These are phyloP conservation scores for Metaphire vulgaris DNA, from an alignment of 1,140 invertebrate genomes.

Conservation along the genomic window DNA sequence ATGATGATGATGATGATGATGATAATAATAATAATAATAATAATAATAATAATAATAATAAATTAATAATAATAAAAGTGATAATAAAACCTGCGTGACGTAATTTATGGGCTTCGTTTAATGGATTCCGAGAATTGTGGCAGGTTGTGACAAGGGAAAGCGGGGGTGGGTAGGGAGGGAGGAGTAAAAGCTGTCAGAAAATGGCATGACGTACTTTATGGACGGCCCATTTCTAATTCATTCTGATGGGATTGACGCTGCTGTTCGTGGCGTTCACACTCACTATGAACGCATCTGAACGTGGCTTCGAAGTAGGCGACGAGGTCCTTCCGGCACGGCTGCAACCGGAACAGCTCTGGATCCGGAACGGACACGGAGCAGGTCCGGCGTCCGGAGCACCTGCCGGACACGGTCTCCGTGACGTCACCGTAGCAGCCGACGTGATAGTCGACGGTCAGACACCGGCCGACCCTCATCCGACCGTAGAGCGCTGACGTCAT, in stretches of 20 bases:
- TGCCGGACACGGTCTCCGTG: conserved; percentile 10
- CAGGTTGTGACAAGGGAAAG: too few species aligned
- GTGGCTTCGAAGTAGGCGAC: conserved; percentile 28
- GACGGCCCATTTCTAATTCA: too few species aligned
- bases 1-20: conserved; percentile 20
- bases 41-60: neutral
- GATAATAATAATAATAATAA: neutral
- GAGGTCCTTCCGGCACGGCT: conserved; percentile 30
- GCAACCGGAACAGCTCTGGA: conserved; percentile 23
- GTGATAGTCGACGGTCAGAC: conserved; percentile 23
- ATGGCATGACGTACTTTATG: too few species aligned
- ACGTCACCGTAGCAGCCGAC: conserved; percentile 23
- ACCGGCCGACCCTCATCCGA: conserved; percentile 28
- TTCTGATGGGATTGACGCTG: too few species aligned
- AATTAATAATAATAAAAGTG: too few species aligned
- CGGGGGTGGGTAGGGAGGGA: too few species aligned
- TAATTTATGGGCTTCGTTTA: too few species aligned
- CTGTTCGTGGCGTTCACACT: too few species aligned
- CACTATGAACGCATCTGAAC: conserved; percentile 25
- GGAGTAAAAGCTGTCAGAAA: too few species aligned
- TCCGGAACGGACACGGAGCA: conserved; percentile 25
- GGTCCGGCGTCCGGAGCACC: conserved; percentile 14
- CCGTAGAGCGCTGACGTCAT: conserved; percentile 28
- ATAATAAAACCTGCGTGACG: too few species aligned
- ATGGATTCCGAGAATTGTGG: too few species aligned